phyloP scores from a whole-genome alignment of 2,888 invertebrate genomes.

The Timema cristinae region DNA sequence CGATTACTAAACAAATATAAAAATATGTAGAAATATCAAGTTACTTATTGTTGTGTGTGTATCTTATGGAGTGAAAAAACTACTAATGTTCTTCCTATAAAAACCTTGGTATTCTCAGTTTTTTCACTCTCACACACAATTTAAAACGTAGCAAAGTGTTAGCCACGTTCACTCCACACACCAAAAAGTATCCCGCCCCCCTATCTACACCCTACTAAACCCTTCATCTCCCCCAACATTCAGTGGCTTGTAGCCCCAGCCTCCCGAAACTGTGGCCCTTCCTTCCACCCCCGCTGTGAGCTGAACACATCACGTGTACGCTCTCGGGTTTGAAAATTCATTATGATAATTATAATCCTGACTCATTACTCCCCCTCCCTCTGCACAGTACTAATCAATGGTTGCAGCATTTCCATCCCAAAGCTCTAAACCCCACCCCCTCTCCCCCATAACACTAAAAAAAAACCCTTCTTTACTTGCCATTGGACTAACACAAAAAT shows the following conservation, averaged over 20 bases:
- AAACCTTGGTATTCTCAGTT: too few relatives aligned
- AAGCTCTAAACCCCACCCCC: slow-evolving; percentile 23
- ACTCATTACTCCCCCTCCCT: slow-evolving; percentile 29
- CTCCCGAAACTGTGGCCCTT: background rate
- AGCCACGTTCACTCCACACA: background rate
- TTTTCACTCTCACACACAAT: background rate
- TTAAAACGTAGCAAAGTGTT: slow-evolving; percentile 12
- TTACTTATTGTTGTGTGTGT: too few relatives aligned
- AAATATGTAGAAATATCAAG: too few relatives aligned
- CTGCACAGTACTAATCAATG: slow-evolving; percentile 27
- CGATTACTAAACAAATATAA: too few relatives aligned
- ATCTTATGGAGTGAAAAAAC: too few relatives aligned
- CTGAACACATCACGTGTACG: slow-evolving; percentile 26
- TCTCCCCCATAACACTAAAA: slow-evolving; percentile 20
- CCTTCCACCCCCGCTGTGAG: slow-evolving; percentile 12
- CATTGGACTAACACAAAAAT: slow-evolving; percentile 28
- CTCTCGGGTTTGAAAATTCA: slow-evolving; percentile 29
- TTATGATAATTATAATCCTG: slow-evolving; percentile 33
- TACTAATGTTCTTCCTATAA: too few relatives aligned
- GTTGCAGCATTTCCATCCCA: slow-evolving; percentile 28
- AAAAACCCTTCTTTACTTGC: slow-evolving; percentile 21
- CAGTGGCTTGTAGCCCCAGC: slow-evolving; percentile 12
- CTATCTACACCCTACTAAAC: slow-evolving; percentile 34
- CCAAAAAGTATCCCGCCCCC: background rate
- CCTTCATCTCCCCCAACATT: slow-evolving; percentile 28